Percentiles rank a stretch among this genome's conserved stretches.
phyloP scores from a whole-genome alignment of 2,113 vertebrate species.

The Oxygymnocypris stewartii region DNA sequence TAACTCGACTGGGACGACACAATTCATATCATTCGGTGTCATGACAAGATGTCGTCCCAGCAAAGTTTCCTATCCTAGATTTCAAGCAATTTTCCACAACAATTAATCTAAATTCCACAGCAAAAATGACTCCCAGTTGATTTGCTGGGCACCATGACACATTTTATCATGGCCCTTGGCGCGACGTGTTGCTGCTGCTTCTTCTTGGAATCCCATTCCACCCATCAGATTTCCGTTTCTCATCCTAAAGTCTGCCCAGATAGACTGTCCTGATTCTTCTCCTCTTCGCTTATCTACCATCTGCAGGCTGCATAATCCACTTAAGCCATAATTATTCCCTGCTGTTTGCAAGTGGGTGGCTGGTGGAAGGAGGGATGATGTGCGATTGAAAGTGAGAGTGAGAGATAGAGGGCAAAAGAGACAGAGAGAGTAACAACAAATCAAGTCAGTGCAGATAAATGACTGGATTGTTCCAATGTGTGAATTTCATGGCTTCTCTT shows the following conservation, averaged over 20 bases:
- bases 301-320: constrained; percentile 60
- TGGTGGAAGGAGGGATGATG: constrained; percentile 37
- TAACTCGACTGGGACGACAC: background rate
- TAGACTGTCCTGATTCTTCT: constrained; percentile 55
- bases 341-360: constrained; percentile 57
- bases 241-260: constrained; percentile 56
- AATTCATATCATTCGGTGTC: background rate
- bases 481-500: background rate
- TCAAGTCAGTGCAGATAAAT: background rate
- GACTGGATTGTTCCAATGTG: background rate
- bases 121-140: constrained; percentile 46
- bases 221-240: constrained; percentile 51
- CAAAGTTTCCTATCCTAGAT: constrained; percentile 12
- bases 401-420: background rate
- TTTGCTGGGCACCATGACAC: constrained; percentile 53
- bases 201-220: constrained; percentile 7
- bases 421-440: constrained; percentile 22
- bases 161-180: constrained; percentile 49
- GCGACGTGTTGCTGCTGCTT: constrained; percentile 33
- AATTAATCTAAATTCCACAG: constrained; percentile 6
- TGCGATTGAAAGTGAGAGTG: constrained; percentile 26
- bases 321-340: constrained; percentile 61
- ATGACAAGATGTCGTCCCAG: background rate
- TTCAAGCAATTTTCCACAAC: background rate
- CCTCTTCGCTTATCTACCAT: constrained; percentile 52